Percentiles rank a stretch among this genome's conserved stretches.
Evolutionary conservation across 2,888 invertebrate genomes (phyloP).

Genomic region (Petrophora chlorosata): DNA sequence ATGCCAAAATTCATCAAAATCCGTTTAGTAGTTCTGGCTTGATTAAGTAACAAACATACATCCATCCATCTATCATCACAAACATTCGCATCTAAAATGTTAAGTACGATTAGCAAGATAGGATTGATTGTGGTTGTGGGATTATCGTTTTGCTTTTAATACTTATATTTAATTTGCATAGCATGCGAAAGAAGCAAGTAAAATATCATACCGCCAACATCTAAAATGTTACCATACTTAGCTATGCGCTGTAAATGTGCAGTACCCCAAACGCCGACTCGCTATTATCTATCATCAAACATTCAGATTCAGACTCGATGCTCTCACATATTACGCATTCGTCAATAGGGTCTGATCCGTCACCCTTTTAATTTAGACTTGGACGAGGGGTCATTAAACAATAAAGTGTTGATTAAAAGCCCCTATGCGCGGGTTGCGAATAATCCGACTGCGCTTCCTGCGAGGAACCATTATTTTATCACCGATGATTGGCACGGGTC

Average conservation of each 20-base stretch:
- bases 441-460: conserved; percentile 75
- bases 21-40: too few species aligned
- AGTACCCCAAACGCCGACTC: conserved; percentile 23
- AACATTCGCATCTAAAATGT: too few species aligned
- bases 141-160: too few species aligned
- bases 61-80: too few species aligned
- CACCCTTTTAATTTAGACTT: conserved; percentile 83
- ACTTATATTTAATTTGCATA: too few species aligned
- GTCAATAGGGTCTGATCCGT: conserved; percentile 81
- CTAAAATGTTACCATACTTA: too few species aligned
- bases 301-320: conserved; percentile 70
- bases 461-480: conserved; percentile 79
- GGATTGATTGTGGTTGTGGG: too few species aligned
- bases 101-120: too few species aligned
- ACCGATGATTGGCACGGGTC: conserved; percentile 77
- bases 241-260: background rate
- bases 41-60: too few species aligned
- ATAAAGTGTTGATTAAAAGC: conserved; percentile 85
- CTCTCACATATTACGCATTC: conserved; percentile 75
- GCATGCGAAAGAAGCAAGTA: too few species aligned
- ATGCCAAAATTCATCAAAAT: too few species aligned
- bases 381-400: conserved; percentile 83
- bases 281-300: conserved; percentile 72
- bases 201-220: background rate
- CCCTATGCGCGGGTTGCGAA: conserved; percentile 80